These are phyloP conservation scores for Sminthurides aquaticus DNA, from an alignment of 2,888 invertebrate species.

Conservation along the genomic window DNA sequence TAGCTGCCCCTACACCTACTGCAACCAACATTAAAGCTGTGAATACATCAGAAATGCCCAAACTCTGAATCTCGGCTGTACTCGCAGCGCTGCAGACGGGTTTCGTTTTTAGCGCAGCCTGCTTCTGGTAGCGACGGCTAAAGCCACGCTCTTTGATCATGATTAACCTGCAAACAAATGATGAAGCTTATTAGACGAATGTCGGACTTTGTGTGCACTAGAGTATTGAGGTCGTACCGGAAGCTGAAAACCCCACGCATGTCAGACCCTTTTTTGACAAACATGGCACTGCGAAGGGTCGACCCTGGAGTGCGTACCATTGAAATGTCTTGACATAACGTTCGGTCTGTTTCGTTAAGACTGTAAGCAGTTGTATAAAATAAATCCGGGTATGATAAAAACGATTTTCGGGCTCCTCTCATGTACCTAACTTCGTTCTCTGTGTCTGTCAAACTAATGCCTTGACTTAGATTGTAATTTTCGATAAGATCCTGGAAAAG, in stretches of 20 bases:
- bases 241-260: not conserved
- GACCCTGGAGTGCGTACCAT: not conserved
- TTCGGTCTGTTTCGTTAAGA: not conserved
- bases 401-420: not conserved
- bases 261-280: not conserved
- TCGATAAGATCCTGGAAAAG: not conserved
- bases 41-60: not conserved
- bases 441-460: not conserved
- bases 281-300: not conserved
- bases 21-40: not conserved
- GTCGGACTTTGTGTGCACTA: not conserved
- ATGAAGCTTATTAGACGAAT: no score
- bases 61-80: not conserved
- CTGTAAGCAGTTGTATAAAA: constrained; percentile 1
- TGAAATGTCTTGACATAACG: not conserved
- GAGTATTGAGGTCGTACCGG: not conserved
- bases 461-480: not conserved
- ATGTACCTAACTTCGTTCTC: not conserved
- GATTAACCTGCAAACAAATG: not conserved
- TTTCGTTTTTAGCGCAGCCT: not conserved
- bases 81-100: not conserved
- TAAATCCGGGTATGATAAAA: not conserved
- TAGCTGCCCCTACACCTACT: not conserved
- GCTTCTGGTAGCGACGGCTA: not conserved
- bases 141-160: not conserved